Evolutionary conservation across 1,140 invertebrate species (phyloP).

Genomic region (Ceratina japonica): DNA sequence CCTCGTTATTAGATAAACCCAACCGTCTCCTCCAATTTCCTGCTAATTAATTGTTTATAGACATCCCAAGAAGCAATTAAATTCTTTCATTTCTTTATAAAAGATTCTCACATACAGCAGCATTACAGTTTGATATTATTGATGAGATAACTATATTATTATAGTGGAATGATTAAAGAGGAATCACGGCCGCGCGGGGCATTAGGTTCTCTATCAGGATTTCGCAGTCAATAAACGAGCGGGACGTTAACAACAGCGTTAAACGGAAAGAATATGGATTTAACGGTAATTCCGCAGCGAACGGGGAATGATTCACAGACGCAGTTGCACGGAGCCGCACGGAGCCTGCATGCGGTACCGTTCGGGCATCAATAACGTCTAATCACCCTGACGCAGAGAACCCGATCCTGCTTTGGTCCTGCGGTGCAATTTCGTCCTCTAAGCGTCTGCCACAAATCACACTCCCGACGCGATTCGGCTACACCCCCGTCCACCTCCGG

Average conservation of each 20-base stretch:
- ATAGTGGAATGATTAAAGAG: background rate
- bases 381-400: slow-evolving; percentile 70
- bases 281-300: slow-evolving; percentile 32
- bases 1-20: slow-evolving; percentile 27
- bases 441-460: slow-evolving; percentile 77
- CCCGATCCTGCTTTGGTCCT: slow-evolving; percentile 69
- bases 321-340: slow-evolving; percentile 51
- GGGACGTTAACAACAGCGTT: slow-evolving; percentile 7
- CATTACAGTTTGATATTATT: too few species aligned
- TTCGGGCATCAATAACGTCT: slow-evolving; percentile 74
- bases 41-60: slow-evolving; percentile 33
- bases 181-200: background rate
- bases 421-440: slow-evolving; percentile 75
- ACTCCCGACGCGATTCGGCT: slow-evolving; percentile 62
- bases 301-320: slow-evolving; percentile 58
- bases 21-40: background rate
- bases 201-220: background rate
- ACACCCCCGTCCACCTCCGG: slow-evolving; percentile 30
- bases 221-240: slow-evolving; percentile 9
- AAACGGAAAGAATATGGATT: slow-evolving; percentile 29
- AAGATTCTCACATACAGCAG: too few species aligned
- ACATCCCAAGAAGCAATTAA: too few species aligned
- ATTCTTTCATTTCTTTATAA: too few species aligned
- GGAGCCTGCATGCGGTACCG: slow-evolving; percentile 41
- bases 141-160: too few species aligned